These are phyloP conservation scores for Boloria selene DNA, from an alignment of 2,888 invertebrate genomes.

Conservation along the genomic window DNA sequence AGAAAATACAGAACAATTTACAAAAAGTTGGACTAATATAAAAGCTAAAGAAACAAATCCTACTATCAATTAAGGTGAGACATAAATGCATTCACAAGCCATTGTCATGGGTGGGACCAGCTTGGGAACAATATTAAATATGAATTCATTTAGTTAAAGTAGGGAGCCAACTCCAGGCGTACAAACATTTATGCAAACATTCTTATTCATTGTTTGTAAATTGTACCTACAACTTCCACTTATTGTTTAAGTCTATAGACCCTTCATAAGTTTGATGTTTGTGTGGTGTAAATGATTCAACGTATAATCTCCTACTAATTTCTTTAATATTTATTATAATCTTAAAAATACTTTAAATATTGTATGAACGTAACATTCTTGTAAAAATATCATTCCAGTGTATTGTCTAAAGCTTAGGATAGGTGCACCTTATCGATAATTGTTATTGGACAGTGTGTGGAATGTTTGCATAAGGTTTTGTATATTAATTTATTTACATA, in stretches of 20 bases:
- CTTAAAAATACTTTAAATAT: slow-evolving; percentile 46
- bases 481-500: slow-evolving; percentile 59
- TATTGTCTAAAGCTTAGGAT: slow-evolving; percentile 78
- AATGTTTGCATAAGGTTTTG: slow-evolving; percentile 71
- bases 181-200: slow-evolving; percentile 67
- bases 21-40: not conserved
- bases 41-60: not conserved
- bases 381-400: slow-evolving; percentile 81
- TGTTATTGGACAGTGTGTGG: slow-evolving; percentile 44
- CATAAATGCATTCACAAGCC: slow-evolving; percentile 71
- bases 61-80: slow-evolving; percentile 42
- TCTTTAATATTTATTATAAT: slow-evolving; percentile 45
- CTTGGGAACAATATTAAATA: slow-evolving; percentile 81
- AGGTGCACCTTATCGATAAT: slow-evolving; percentile 71
- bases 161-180: slow-evolving; percentile 63
- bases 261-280: slow-evolving; percentile 46
- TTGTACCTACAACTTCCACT: slow-evolving; percentile 44
- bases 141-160: slow-evolving; percentile 72
- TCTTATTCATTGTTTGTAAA: slow-evolving; percentile 49
- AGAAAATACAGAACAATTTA: not conserved
- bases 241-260: slow-evolving; percentile 46
- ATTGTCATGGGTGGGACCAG: slow-evolving; percentile 83
- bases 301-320: slow-evolving; percentile 42
- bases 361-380: slow-evolving; percentile 75
- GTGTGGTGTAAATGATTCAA: slow-evolving; percentile 44